These are phyloP conservation scores for Vespertilio murinus DNA, from an alignment of 2,797 vertebrate species.

Conservation along the genomic window DNA sequence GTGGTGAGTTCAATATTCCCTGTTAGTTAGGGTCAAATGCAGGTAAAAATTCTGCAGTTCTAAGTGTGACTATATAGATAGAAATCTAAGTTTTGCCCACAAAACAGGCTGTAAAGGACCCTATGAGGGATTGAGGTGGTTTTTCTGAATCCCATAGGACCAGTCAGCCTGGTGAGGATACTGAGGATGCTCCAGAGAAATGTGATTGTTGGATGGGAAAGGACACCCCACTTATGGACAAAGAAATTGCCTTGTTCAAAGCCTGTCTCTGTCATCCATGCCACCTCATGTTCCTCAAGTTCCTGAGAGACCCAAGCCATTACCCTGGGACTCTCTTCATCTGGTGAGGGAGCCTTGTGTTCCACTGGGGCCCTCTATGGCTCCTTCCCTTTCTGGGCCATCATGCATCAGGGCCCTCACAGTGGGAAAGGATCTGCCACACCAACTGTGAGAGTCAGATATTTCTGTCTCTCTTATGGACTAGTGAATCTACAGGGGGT, in stretches of 20 bases:
- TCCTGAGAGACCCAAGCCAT: fast-evolving
- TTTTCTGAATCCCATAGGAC: too few relatives aligned
- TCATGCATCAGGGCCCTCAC: neutral
- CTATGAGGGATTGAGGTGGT: too few relatives aligned
- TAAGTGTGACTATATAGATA: too few relatives aligned
- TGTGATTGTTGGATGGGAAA: too few relatives aligned
- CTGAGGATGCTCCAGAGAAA: too few relatives aligned
- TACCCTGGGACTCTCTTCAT: neutral
- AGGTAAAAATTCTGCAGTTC: fast-evolving
- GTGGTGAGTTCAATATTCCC: fast-evolving
- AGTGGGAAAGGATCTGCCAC: neutral
- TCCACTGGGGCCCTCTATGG: neutral
- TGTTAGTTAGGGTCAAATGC: fast-evolving
- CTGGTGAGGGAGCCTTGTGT: fast-evolving
- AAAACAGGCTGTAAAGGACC: too few relatives aligned
- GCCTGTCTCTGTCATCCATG: fast-evolving
- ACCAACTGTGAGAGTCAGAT: neutral
- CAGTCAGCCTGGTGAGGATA: too few relatives aligned
- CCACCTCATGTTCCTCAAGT: fast-evolving
- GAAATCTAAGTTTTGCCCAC: too few relatives aligned
- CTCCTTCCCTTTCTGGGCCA: neutral
- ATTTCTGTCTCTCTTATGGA: neutral
- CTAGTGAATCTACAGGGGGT: neutral
- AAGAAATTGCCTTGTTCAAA: too few relatives aligned
- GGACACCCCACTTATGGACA: too few relatives aligned